Percentiles rank a stretch among this genome's conserved stretches.
These are phyloP conservation scores for Drosophila jambulina DNA, from an alignment of 1,140 invertebrate species.

Conservation along the genomic window DNA sequence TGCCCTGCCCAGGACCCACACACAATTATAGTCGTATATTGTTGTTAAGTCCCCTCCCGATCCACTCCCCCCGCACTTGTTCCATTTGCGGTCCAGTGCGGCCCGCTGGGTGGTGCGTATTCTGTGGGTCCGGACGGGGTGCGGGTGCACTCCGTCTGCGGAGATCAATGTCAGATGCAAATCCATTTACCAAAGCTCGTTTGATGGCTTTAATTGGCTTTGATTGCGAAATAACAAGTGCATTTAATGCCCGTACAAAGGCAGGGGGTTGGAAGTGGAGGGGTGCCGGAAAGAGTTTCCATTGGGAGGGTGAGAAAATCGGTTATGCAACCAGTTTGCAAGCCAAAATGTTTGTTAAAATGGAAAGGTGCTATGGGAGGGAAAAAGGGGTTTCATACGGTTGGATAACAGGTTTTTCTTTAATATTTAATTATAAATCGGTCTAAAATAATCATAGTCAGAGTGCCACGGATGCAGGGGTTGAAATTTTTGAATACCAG, in stretches of 20 bases:
- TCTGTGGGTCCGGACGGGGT: not conserved
- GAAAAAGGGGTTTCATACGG: not conserved
- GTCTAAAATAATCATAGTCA: not conserved
- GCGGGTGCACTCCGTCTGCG: slow-evolving; percentile 13
- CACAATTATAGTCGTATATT: slow-evolving; percentile 50
- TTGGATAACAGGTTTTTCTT: not conserved
- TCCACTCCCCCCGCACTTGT: slow-evolving; percentile 21
- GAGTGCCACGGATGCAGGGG: not conserved
- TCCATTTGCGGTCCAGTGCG: slow-evolving; percentile 29
- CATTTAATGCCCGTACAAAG: slow-evolving; percentile 53
- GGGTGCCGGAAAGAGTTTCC: not conserved
- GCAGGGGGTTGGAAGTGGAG: too few relatives aligned
- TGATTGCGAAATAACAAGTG: slow-evolving; percentile 78
- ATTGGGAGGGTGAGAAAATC: not conserved
- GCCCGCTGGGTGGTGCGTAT: not conserved
- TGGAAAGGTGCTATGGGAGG: not conserved
- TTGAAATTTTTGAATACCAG: not conserved
- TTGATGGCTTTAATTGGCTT: slow-evolving; percentile 74
- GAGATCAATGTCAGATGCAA: slow-evolving; percentile 58
- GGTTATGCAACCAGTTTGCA: slow-evolving; percentile 3
- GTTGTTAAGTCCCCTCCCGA: slow-evolving; percentile 38
- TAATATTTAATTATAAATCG: not conserved
- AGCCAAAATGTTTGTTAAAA: not conserved
- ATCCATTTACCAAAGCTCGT: slow-evolving; percentile 66
- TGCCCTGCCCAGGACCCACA: slow-evolving; percentile 26